Conservation (phyloP, 2,797 vertebrate species). For the Sciaenops ocellatus region DNA sequence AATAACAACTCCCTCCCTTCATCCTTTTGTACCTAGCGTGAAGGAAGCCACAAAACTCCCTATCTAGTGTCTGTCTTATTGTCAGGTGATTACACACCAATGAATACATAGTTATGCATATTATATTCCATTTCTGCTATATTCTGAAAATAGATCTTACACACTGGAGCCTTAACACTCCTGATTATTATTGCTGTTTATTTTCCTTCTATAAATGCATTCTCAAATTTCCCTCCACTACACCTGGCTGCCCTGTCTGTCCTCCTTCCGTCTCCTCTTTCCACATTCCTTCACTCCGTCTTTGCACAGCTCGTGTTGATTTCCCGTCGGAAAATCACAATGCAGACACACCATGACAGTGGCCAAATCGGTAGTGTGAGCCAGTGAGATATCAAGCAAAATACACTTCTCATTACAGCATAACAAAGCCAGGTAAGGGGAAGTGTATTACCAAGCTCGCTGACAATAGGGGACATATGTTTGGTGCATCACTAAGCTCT, state of each 20-base stretch:
- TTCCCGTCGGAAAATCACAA: conserved; percentile 55
- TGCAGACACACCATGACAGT: conserved; percentile 7
- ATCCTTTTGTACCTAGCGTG: neutral
- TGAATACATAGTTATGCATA: no score
- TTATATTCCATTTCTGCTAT: no score
- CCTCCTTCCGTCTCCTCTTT: neutral
- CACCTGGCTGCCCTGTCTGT: neutral
- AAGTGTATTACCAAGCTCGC: conserved; percentile 4
- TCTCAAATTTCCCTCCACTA: conserved; percentile 3
- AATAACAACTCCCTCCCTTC: neutral
- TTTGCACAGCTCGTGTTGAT: conserved; percentile 20
- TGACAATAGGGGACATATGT: conserved; percentile 34
- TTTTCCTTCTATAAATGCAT: neutral
- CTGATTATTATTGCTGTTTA: conserved; percentile 1
- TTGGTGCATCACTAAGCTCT: conserved; percentile 39
- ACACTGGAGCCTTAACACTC: neutral
- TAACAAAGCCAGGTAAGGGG: conserved; percentile 54
- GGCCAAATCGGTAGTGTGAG: conserved; percentile 15
- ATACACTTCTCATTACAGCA: conserved; percentile 46
- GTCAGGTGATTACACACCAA: no score
- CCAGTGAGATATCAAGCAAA: conserved; percentile 43
- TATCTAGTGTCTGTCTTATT: no score
- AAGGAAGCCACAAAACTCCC: neutral
- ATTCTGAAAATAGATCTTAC: neutral
- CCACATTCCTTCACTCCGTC: conserved; percentile 12